Conservation (phyloP, 2,797 vertebrate species). For the Microctenopoma steveboyesi region DNA sequence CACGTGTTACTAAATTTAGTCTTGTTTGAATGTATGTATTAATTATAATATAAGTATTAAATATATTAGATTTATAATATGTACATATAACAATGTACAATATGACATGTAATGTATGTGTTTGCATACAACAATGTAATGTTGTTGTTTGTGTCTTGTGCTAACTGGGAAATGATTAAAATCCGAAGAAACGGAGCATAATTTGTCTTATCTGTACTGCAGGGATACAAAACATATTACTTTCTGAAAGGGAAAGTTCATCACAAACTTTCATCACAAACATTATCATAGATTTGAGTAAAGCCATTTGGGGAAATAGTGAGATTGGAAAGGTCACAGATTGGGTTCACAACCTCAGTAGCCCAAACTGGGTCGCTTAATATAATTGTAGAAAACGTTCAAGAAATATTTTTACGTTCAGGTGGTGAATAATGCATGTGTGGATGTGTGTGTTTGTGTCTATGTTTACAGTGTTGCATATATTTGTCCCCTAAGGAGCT, state of each 20-base stretch:
- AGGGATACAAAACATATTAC: constrained; percentile 11
- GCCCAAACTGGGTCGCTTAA: neutral
- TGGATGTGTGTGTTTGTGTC: constrained; percentile 12
- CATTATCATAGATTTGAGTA: neutral
- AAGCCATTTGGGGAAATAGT: neutral
- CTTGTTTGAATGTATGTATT: too few relatives aligned
- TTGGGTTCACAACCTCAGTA: constrained; percentile 1
- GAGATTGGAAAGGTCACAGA: constrained; percentile 1
- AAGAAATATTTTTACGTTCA: constrained; percentile 2
- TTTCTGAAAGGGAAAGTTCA: constrained; percentile 3
- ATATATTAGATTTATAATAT: too few relatives aligned
- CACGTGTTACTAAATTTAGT: neutral
- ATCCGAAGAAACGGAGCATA: neutral
- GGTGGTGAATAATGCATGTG: neutral
- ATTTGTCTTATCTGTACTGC: constrained; percentile 6
- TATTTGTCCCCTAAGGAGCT: constrained; percentile 14
- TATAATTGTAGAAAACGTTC: neutral
- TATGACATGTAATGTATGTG: too few relatives aligned
- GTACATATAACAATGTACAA: too few relatives aligned
- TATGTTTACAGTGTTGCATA: neutral
- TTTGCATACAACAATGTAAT: neutral
- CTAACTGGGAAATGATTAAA: constrained; percentile 18
- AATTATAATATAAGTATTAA: too few relatives aligned
- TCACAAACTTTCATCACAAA: constrained; percentile 2
- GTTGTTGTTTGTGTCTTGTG: constrained; percentile 9